phyloP scores from a whole-genome alignment of 2,888 invertebrate genomes.

The Barypeithes pellucidus region DNA sequence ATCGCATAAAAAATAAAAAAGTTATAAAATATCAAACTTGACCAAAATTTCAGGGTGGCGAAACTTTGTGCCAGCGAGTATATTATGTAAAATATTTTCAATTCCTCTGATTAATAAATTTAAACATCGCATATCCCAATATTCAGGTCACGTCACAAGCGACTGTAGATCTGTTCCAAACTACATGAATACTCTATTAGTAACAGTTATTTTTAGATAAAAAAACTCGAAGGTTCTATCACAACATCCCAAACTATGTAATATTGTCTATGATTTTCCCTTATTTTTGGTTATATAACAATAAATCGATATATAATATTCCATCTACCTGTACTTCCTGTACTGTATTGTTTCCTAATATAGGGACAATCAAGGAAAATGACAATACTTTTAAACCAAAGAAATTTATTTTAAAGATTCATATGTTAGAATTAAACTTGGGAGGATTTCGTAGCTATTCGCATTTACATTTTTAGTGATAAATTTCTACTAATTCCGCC shows the following conservation, averaged over 20 bases:
- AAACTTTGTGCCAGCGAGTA: too few relatives aligned
- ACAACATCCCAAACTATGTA: not conserved
- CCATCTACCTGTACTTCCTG: not conserved
- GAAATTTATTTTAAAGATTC: too few relatives aligned
- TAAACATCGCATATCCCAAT: not conserved
- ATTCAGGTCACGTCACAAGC: slow-evolving; percentile 3
- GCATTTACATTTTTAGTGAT: too few relatives aligned
- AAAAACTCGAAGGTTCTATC: not conserved
- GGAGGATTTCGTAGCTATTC: too few relatives aligned
- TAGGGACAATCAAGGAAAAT: too few relatives aligned
- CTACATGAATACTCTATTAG: slow-evolving; percentile 17
- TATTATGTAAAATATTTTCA: too few relatives aligned
- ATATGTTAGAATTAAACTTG: too few relatives aligned
- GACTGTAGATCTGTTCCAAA: not conserved
- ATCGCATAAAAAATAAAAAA: too few relatives aligned
- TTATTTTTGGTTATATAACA: not conserved
- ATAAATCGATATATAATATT: not conserved
- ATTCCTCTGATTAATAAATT: slow-evolving; percentile 2
- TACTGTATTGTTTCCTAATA: not conserved
- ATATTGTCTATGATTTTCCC: not conserved
- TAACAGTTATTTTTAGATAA: slow-evolving; percentile 7
- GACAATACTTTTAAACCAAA: too few relatives aligned
- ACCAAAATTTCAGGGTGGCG: too few relatives aligned
- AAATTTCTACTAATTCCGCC: too few relatives aligned
- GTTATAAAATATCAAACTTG: too few relatives aligned